Conservation (phyloP, 1,140 invertebrate species). For the Diabrotica virgifera region DNA sequence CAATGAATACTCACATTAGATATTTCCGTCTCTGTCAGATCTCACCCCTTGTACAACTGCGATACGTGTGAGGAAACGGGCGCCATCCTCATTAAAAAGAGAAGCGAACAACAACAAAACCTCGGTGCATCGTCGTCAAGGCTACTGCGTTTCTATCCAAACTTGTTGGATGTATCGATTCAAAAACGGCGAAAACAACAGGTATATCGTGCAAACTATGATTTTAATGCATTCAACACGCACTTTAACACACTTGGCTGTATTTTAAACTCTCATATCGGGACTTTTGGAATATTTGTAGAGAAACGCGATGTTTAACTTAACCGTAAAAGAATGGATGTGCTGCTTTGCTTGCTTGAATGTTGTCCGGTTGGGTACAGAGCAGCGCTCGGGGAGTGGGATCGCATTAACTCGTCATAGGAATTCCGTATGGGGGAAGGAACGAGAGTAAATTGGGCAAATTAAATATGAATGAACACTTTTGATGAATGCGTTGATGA, state of each 20-base stretch:
- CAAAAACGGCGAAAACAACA: neutral
- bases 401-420: neutral
- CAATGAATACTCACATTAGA: neutral
- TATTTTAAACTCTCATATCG: neutral
- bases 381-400: neutral
- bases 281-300: neutral
- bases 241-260: neutral
- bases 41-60: neutral
- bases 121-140: neutral
- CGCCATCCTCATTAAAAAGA: conserved; percentile 2
- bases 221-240: neutral
- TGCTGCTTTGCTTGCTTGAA: too few species aligned
- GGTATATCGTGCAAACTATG: neutral
- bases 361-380: neutral
- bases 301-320: neutral
- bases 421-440: neutral
- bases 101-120: neutral
- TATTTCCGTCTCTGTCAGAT: neutral
- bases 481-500: conserved; percentile 3
- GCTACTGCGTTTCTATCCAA: neutral
- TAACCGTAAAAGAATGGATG: neutral
- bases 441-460: neutral
- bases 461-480: neutral
- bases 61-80: neutral
- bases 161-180: neutral